A percentile compares a stretch with the other conserved stretches of the same genome.
Conservation (phyloP, 2,797 vertebrate genomes). For the Bradypodion ventrale region DNA sequence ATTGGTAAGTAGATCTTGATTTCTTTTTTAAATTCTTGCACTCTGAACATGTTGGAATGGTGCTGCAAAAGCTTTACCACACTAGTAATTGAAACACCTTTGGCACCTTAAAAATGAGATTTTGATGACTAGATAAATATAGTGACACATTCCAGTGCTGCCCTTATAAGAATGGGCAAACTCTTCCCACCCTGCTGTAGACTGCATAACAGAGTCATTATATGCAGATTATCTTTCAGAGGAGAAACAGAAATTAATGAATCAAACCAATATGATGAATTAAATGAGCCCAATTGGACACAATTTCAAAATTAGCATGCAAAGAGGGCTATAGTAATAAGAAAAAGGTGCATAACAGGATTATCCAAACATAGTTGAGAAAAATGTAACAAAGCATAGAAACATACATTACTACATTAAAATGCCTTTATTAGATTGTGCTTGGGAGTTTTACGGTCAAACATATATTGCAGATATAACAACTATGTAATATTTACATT, state of each 20-base stretch:
- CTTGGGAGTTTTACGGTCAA: constrained; percentile 33
- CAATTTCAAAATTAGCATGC: constrained; percentile 65
- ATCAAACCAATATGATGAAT: constrained; percentile 71
- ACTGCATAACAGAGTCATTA: constrained; percentile 70
- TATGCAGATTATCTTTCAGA: constrained; percentile 74
- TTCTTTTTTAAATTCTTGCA: constrained; percentile 47
- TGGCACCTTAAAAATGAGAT: constrained; percentile 64
- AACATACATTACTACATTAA: constrained; percentile 52
- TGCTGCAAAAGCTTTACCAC: constrained; percentile 49
- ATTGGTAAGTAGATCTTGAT: constrained; percentile 24
- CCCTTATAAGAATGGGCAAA: constrained; percentile 53
- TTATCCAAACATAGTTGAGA: constrained; percentile 65
- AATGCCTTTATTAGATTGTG: constrained; percentile 41
- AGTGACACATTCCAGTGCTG: constrained; percentile 48
- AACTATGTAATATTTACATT: neutral
- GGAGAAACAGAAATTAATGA: constrained; percentile 75
- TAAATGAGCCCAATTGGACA: constrained; percentile 67
- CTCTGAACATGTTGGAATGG: constrained; percentile 46
- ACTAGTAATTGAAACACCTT: constrained; percentile 62
- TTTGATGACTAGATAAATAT: constrained; percentile 65
- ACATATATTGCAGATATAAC: constrained; percentile 29
- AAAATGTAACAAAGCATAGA: constrained; percentile 52
- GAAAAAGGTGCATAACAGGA: constrained; percentile 64
- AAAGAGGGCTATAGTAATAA: constrained; percentile 60
- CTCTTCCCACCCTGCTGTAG: constrained; percentile 65